Evolutionary conservation across 2,888 invertebrate species (phyloP), one percentile per base, ranked within the genome.

Genomic region (Caenorhabditis doughertyi): DNA sequence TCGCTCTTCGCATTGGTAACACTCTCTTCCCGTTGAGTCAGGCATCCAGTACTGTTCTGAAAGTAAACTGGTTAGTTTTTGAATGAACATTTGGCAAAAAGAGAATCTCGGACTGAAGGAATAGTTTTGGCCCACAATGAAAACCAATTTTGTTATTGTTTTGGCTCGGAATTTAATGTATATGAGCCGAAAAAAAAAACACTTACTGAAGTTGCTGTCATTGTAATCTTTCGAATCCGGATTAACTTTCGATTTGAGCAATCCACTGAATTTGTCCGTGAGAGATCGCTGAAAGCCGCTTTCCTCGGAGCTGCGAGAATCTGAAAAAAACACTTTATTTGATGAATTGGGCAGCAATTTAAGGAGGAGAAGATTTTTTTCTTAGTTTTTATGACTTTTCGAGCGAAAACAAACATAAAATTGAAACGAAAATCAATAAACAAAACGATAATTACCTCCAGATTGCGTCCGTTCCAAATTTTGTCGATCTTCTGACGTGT

Each of bases 1-100:
- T 89, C 96, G 95, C 87, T 96, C 95, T 0, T 96, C 95, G 92
- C 99, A 99, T 91, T 99, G 98, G 90, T 98, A 99, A 92, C 99
- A 99, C 92, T 98, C 97, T 51, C 87, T 84, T 16, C 90, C 91
- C 4, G 89, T 86, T 23, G 91, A 89, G 64, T 91, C 91, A 8
- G 91, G 92, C 91, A 92, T 92, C 92, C 92, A 92, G 72, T 92
- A 92, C 32, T 90, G 88, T 32, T 83, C 83, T 83, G 56, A 67
- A 74, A 80, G 35, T 18, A 18, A 53, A 27, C n/a, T 39, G 1
- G 44, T 3, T n/a, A n/a, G n/a, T n/a, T n/a, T n/a, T n/a, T 18
- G 29, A 70, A 27, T 39, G 53, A 18, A 64, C 29, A 13, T 58
- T 23, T 27, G 21, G 23, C n/a, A 21, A 11, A 13, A 27, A 18